Evolutionary conservation across 2,888 invertebrate species (phyloP).

Genomic region (Acrocera orbiculus): DNA sequence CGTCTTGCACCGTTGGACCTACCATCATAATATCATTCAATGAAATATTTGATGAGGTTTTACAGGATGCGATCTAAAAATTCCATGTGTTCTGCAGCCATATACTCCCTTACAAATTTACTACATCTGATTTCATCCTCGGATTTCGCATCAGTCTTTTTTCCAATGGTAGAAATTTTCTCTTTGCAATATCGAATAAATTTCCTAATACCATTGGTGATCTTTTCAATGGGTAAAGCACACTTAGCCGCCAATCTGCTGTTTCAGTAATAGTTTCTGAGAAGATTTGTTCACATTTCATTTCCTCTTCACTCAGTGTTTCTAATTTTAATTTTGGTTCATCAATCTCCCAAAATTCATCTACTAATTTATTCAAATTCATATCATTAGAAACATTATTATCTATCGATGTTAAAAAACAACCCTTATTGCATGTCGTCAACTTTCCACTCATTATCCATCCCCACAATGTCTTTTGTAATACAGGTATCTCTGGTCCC

Average conservation of each 20-base stretch:
- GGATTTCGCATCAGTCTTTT: background rate
- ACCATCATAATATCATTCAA: background rate
- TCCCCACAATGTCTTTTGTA: too few relatives aligned
- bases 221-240: background rate
- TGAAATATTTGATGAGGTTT: background rate
- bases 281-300: too few relatives aligned
- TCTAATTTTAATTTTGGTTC: too few relatives aligned
- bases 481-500: too few relatives aligned
- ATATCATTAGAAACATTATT: too few relatives aligned
- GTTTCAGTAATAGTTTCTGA: background rate
- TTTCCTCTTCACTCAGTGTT: too few relatives aligned
- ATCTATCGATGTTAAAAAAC: too few relatives aligned
- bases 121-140: background rate
- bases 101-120: too few relatives aligned
- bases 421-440: too few relatives aligned
- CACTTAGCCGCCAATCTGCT: background rate
- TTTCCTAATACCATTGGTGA: background rate
- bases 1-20: background rate
- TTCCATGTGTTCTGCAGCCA: background rate
- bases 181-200: background rate
- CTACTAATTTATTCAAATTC: too few relatives aligned
- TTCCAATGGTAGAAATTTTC: background rate
- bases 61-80: background rate
- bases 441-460: background rate
- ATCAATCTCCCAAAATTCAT: constrained; percentile 1